Evolutionary conservation across 2,888 invertebrate genomes (phyloP), one percentile per base, ranked within the genome.

Genomic region (Auanema freiburgensis): DNA sequence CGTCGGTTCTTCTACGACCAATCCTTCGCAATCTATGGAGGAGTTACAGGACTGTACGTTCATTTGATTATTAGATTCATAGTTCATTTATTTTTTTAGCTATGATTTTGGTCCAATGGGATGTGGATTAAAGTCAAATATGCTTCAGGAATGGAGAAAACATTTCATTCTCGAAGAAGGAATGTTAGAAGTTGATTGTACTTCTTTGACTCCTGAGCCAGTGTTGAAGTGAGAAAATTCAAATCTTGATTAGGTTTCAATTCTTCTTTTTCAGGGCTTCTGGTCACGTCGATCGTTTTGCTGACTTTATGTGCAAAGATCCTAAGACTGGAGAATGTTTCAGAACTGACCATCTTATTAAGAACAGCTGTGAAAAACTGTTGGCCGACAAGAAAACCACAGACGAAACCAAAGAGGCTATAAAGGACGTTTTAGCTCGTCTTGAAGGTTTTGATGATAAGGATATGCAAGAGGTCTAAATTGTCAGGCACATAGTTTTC

Each of bases 41-140:
- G 97, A 86, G 84, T 78, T 73, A 74, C 78, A 10, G 80, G 80
- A 59, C 64, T 72, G 62, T 76, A 24, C 44, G 59, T 61, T 24
- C 23, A 66, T 16, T 57, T 40, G 21, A 33, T 54, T 16, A n/a
- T n/a, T n/a, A n/a, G n/a, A n/a, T n/a, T n/a, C n/a, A n/a, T n/a
- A n/a, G n/a, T 8, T 33, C 33, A 33, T 33, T 33, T 33, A 5
- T 33, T 33, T 33, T 33, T 61, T 59, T 25, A 56, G 60, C 23
- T 72, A 92, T 86, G 98, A 99, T 86, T 98, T 94, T 85, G 98
- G 98, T 0, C 98, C 98, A 0, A 96, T 98, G 95, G 98, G 98
- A 2, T 98, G 97, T 87, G 94, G 96, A 0, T 89, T 97, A 65
- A 98, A 98, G 85, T 90, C 92, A 21, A 98, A 99, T 84, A 89